These are phyloP conservation scores for Neodiprion fabricii DNA, from an alignment of 1,140 invertebrate genomes.

Conservation along the genomic window DNA sequence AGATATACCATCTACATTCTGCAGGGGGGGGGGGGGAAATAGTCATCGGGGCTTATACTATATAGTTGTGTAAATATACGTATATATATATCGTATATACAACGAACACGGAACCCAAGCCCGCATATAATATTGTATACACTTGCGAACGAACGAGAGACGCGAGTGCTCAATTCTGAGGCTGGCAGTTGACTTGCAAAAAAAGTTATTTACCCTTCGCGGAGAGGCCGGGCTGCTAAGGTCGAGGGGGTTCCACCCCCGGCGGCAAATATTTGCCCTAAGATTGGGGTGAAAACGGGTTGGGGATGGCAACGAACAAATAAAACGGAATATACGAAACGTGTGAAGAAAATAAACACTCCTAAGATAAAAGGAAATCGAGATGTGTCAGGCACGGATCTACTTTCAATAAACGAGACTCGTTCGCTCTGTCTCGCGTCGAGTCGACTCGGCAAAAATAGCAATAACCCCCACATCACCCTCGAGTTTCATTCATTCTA, in stretches of 20 bases:
- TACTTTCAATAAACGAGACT: slow-evolving; percentile 38
- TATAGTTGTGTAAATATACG: background rate
- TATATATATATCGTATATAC: background rate
- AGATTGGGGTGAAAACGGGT: slow-evolving; percentile 37
- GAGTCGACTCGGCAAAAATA: no score
- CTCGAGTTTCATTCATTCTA: no score
- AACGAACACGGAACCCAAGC: no score
- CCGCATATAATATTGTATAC: no score
- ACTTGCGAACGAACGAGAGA: background rate
- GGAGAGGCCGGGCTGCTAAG: slow-evolving; percentile 10
- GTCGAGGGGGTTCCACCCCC: slow-evolving; percentile 17
- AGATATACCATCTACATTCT: background rate
- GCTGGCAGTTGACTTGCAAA: slow-evolving; percentile 24
- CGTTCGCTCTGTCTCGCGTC: slow-evolving; percentile 1
- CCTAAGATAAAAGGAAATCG: slow-evolving; percentile 35
- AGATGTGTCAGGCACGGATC: slow-evolving; percentile 34
- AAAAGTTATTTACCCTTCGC: slow-evolving; percentile 31
- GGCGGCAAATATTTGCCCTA: slow-evolving; percentile 42
- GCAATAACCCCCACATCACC: no score
- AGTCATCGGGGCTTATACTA: background rate
- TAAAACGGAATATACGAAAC: slow-evolving; percentile 16
- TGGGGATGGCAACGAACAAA: slow-evolving; percentile 34
- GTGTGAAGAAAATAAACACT: slow-evolving; percentile 10
- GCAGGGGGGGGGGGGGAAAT: background rate
- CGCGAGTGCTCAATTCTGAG: slow-evolving; percentile 11